These are phyloP conservation scores for Drosophila melanosoma DNA, from an alignment of 2,888 invertebrate genomes.

Conservation along the genomic window DNA sequence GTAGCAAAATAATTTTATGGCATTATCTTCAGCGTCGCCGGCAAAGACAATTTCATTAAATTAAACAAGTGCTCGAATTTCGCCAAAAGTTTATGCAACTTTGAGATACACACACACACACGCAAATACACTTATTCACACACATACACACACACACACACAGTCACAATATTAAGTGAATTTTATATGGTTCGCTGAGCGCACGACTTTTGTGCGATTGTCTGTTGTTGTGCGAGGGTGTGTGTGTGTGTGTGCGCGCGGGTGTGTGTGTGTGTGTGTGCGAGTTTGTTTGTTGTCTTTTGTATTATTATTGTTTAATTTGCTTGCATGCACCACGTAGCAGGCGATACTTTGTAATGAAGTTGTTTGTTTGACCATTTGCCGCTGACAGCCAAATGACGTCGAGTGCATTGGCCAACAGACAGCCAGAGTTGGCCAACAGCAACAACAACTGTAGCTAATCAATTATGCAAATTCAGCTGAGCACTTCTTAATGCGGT, in stretches of 20 bases:
- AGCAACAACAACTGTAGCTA: background rate
- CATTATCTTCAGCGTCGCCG: slow-evolving; percentile 22
- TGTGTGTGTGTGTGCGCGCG: too few species aligned
- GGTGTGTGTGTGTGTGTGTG: background rate
- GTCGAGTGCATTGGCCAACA: slow-evolving; percentile 47
- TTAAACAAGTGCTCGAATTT: slow-evolving; percentile 68
- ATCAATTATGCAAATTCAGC: slow-evolving; percentile 54
- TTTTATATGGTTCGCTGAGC: slow-evolving; percentile 61
- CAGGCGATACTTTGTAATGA: slow-evolving; percentile 52
- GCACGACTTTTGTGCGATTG: slow-evolving; percentile 33
- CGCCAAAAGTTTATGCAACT: slow-evolving; percentile 59
- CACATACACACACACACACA: background rate
- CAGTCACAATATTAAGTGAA: slow-evolving; percentile 50
- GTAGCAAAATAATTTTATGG: slow-evolving; percentile 74
- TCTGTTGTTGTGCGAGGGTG: slow-evolving; percentile 28
- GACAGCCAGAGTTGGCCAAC: background rate
- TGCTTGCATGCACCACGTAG: slow-evolving; percentile 45
- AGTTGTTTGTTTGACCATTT: slow-evolving; percentile 54
- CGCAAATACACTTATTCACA: slow-evolving; percentile 7
- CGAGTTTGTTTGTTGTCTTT: slow-evolving; percentile 20
- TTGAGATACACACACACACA: slow-evolving; percentile 37
- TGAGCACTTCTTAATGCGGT: slow-evolving; percentile 60
- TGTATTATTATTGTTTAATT: slow-evolving; percentile 75
- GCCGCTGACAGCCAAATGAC: slow-evolving; percentile 43
- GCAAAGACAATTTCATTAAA: slow-evolving; percentile 65